A percentile compares a stretch with the other conserved stretches of the same genome.
Conservation (phyloP, 1,140 invertebrate species). For the Parapsyche elsis region DNA sequence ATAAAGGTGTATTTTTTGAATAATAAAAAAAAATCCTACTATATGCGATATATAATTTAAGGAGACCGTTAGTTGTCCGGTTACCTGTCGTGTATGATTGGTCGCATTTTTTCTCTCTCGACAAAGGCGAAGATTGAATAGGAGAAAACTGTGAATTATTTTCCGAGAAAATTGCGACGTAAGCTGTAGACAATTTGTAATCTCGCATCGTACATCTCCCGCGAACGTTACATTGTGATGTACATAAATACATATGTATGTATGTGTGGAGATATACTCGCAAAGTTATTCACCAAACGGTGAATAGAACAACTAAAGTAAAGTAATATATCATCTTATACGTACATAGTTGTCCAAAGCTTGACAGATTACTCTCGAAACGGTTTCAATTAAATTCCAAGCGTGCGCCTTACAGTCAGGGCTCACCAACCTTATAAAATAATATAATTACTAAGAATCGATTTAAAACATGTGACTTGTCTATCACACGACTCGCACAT, state of each 20-base stretch:
- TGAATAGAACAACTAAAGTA: not conserved
- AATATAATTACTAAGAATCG: not conserved
- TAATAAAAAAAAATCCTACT: not conserved
- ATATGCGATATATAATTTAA: too few species aligned
- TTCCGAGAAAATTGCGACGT: conserved; percentile 12
- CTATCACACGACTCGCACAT: not conserved
- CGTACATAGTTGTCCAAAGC: conserved; percentile 21
- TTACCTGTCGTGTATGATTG: not conserved
- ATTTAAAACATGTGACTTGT: not conserved
- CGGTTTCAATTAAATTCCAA: conserved; percentile 38
- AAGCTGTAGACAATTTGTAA: not conserved
- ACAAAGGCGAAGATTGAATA: not conserved
- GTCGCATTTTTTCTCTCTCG: not conserved
- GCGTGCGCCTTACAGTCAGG: not conserved
- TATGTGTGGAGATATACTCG: not conserved
- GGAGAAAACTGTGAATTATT: conserved; percentile 23
- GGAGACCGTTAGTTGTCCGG: too few species aligned
- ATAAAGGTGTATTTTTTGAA: not conserved
- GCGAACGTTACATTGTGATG: conserved; percentile 3
- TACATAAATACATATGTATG: not conserved
- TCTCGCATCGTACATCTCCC: conserved; percentile 7
- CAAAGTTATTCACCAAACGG: conserved; percentile 1
- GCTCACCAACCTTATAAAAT: not conserved
- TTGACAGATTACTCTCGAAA: conserved; percentile 42
- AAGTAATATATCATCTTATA: conserved; percentile 42